Conservation (phyloP, 2,113 vertebrate species). For the Meriones unguiculatus region DNA sequence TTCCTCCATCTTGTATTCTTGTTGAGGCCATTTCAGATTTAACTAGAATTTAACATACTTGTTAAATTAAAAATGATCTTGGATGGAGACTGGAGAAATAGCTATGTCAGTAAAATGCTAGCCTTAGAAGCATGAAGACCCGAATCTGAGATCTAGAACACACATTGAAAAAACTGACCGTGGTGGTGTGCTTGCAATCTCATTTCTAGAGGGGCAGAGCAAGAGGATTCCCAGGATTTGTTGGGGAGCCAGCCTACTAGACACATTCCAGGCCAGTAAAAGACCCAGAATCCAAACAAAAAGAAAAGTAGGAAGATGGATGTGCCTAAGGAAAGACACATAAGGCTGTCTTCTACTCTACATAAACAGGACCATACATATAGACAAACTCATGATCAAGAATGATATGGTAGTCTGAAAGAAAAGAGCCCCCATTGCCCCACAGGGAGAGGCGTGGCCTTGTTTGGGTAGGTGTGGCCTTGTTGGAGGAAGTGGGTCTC, state of each 20-base stretch:
- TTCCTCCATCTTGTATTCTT: not conserved
- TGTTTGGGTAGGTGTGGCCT: not conserved
- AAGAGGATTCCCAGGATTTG: not conserved
- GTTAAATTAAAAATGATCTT: not conserved
- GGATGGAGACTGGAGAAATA: not conserved
- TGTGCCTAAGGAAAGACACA: not conserved
- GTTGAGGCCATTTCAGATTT: not conserved
- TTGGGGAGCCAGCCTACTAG: not conserved
- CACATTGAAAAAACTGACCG: not conserved
- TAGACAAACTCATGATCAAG: not conserved
- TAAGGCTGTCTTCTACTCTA: not conserved
- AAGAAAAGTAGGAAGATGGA: not conserved
- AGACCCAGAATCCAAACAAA: not conserved
- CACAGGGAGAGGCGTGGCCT: not conserved
- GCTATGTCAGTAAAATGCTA: not conserved
- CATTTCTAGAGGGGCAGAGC: not conserved
- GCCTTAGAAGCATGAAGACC: not conserved
- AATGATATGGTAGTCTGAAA: too few species aligned
- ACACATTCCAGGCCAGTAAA: not conserved
- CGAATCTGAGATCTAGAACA: not conserved
- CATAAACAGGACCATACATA: not conserved
- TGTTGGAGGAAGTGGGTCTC: not conserved
- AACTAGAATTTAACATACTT: not conserved
- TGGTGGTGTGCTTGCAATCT: not conserved
- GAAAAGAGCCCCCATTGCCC: too few species aligned